Conservation (phyloP, 2,888 invertebrate genomes). For the Pollenia angustigena region DNA sequence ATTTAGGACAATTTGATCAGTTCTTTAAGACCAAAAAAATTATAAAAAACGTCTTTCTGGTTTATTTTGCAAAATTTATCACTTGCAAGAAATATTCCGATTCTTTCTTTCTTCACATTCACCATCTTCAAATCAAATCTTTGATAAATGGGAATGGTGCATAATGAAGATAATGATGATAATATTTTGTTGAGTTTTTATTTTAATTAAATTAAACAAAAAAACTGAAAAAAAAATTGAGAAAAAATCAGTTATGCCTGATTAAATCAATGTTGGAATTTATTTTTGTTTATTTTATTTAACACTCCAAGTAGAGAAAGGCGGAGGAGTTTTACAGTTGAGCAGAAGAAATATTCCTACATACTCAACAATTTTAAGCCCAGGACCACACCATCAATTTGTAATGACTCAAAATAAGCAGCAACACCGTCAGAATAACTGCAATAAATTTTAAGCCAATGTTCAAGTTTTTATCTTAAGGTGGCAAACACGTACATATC, state of each 20-base stretch:
- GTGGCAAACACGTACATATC: no score
- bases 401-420: no score
- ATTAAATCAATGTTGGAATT: background rate
- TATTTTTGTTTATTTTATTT: background rate
- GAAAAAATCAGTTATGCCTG: background rate
- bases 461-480: no score
- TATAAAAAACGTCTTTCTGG: background rate
- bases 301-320: no score
- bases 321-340: no score
- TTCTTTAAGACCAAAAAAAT: background rate
- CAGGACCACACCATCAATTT: no score
- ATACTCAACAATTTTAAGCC: no score
- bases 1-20: conserved; percentile 7
- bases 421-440: no score
- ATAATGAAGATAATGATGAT: background rate
- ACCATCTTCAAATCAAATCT: background rate
- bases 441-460: no score
- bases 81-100: conserved; percentile 5
- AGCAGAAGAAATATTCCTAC: no score
- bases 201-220: conserved; percentile 14
- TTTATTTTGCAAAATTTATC: background rate
- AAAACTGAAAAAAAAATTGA: background rate
- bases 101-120: background rate
- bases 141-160: no score
- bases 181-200: background rate